Conservation (phyloP, 2,113 vertebrate species). For the Pionites leucogaster region DNA sequence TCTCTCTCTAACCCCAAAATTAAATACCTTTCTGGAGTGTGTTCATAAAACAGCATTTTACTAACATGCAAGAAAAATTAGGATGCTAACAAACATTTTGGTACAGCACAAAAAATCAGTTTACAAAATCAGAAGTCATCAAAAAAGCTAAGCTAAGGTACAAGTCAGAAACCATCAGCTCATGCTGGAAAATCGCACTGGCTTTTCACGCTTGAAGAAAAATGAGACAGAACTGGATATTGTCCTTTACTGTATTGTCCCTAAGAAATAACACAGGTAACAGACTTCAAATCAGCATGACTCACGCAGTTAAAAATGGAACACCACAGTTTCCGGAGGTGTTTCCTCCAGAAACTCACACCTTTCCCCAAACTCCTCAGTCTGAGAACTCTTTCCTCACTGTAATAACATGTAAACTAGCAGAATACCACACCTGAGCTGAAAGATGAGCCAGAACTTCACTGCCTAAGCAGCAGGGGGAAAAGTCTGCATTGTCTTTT, state of each 20-base stretch:
- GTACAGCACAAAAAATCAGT: not conserved
- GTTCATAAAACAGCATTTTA: not conserved
- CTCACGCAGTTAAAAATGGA: not conserved
- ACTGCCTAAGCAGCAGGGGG: not conserved
- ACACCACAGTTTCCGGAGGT: not conserved
- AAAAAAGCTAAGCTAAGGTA: not conserved
- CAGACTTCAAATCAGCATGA: not conserved
- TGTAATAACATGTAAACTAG: not conserved
- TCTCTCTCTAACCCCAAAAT: not conserved
- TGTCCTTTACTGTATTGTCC: not conserved
- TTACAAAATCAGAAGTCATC: not conserved
- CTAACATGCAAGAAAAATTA: not conserved
- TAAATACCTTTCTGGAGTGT: not conserved
- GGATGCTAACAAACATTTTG: not conserved
- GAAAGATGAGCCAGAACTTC: not conserved
- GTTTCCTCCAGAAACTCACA: not conserved
- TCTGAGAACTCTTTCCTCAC: not conserved
- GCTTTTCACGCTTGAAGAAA: not conserved
- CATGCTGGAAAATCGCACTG: not conserved
- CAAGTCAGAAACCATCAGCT: not conserved
- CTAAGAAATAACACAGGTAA: not conserved
- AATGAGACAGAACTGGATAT: not conserved
- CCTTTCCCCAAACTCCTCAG: not conserved
- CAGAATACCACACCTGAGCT: not conserved
- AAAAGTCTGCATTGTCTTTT: not conserved